Percentiles rank a stretch among this genome's conserved stretches.
Conservation (phyloP, 2,797 vertebrate genomes). For the Nannoperca obscura region DNA sequence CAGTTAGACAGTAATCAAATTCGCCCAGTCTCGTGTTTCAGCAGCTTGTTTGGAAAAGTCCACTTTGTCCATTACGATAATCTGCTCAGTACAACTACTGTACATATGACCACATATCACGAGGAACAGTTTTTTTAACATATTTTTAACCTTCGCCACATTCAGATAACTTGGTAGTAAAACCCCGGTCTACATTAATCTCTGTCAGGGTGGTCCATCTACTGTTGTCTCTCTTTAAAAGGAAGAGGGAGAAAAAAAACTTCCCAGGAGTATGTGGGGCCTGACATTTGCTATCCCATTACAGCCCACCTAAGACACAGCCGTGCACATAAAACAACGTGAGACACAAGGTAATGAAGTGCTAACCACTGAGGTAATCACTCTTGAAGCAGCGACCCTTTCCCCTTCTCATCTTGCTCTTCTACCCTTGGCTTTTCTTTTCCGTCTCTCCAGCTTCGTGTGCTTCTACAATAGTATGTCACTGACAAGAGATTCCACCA, state of each 20-base stretch:
- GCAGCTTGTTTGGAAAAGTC: constrained; percentile 32
- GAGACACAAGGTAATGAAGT: constrained; percentile 82
- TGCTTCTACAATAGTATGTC: constrained; percentile 41
- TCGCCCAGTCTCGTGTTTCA: constrained; percentile 19
- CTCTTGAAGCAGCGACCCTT: constrained; percentile 57
- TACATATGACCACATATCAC: constrained; percentile 28
- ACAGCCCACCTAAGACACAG: constrained; percentile 80
- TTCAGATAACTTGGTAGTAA: constrained; percentile 56
- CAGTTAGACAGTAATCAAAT: constrained; percentile 25
- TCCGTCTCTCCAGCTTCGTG: constrained; percentile 22
- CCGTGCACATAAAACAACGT: constrained; percentile 75
- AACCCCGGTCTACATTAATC: constrained; percentile 61
- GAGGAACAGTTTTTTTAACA: constrained; percentile 38
- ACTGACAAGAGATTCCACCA: constrained; percentile 56
- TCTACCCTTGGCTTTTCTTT: constrained; percentile 28
- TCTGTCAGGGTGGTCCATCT: constrained; percentile 77
- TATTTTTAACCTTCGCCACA: constrained; percentile 36
- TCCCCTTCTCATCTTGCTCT: constrained; percentile 45
- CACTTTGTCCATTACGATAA: not conserved
- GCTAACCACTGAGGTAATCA: constrained; percentile 82
- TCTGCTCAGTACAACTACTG: constrained; percentile 10
- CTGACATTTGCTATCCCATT: constrained; percentile 80
- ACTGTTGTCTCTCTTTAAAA: constrained; percentile 65
- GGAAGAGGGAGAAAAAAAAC: constrained; percentile 40
- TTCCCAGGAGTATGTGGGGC: constrained; percentile 76